Base-by-base conservation (phyloP, 1,140 invertebrate genomes). In the Drosophila watanabei region DNA sequence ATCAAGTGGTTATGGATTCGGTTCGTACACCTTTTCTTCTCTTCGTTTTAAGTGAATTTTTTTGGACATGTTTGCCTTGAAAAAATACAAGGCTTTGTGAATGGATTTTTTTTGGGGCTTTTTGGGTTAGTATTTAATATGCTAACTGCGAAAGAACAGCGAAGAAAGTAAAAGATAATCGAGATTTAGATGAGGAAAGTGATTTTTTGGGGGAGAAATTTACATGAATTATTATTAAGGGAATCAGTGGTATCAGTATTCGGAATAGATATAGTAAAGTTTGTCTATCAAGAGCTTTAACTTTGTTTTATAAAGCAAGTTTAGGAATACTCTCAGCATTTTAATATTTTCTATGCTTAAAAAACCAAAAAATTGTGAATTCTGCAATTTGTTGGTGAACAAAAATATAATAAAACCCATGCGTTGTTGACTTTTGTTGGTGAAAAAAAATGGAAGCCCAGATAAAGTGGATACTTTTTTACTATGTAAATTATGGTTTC, bases 31-130 rank as follows among this genome's bases (percentile, higher is more conserved):
- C 51, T 49, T 69, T 57, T 70, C n/a, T 45, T 68, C 33, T 62
- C 4, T 9, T 13, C 37, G 51, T 20, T 52, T 72, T 56, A 73
- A 73, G 70, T 71, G 66, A 71, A 73, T 63, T 56, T 75, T 51
- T 73, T 68, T 73, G 8, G 16, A 20, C 32, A 24, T 78, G 56
- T 51, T 78, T 78, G 45, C 51, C 54, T 61, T 61, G 37, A 77
- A 59, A 43, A 77, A 68, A 77, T 68, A 60, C 37, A n/a, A 13
- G 35, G 16, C 30, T 10, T 14, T 18, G 11, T 24, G 28, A 32
- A 28, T 20, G 49, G 33, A 6, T 13, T 61, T 7, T n/a, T n/a
- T n/a, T 14, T 52, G 18, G 7, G 48, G 28, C 24, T 71, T 30
- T 70, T 71, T 71, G 63, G 49, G 20, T 30, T 73, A 72, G 30